A percentile compares a stretch with the other conserved stretches of the same genome.
Evolutionary conservation across 2,797 vertebrate genomes (phyloP).

Genomic region (Enteromius unitaeniatus): DNA sequence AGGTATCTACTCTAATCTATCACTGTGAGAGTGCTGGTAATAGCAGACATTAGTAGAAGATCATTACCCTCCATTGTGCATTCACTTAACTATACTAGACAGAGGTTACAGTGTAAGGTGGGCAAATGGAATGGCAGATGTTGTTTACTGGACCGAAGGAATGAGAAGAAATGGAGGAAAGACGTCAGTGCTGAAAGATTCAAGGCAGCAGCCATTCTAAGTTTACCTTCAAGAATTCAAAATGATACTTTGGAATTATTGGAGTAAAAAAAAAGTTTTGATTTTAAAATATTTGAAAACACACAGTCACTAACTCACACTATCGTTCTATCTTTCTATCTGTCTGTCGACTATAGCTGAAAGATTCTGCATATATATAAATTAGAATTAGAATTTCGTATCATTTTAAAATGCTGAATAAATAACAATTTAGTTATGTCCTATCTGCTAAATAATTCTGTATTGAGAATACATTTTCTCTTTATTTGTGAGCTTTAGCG

Average conservation of each 20-base stretch:
- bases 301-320: too few species aligned
- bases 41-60: slow-evolving; percentile 68
- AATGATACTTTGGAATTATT: background rate
- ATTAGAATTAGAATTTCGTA: background rate
- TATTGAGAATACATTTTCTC: background rate
- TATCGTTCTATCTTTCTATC: background rate
- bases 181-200: slow-evolving; percentile 42
- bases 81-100: slow-evolving; percentile 66
- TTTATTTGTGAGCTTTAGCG: background rate
- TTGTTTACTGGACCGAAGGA: slow-evolving; percentile 64
- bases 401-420: background rate
- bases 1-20: slow-evolving; percentile 62
- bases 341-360: background rate
- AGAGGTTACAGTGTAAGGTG: slow-evolving; percentile 64
- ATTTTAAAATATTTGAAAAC: slow-evolving; percentile 3
- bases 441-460: background rate
- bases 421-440: background rate
- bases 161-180: slow-evolving; percentile 55
- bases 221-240: slow-evolving; percentile 24
- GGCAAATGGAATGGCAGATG: slow-evolving; percentile 65
- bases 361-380: too few species aligned
- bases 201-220: slow-evolving; percentile 25
- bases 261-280: background rate
- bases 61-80: slow-evolving; percentile 68
- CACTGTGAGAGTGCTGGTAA: slow-evolving; percentile 62